phyloP scores from a whole-genome alignment of 53 echinoderm and acorn worm species.

The Echinarachnius parma region DNA sequence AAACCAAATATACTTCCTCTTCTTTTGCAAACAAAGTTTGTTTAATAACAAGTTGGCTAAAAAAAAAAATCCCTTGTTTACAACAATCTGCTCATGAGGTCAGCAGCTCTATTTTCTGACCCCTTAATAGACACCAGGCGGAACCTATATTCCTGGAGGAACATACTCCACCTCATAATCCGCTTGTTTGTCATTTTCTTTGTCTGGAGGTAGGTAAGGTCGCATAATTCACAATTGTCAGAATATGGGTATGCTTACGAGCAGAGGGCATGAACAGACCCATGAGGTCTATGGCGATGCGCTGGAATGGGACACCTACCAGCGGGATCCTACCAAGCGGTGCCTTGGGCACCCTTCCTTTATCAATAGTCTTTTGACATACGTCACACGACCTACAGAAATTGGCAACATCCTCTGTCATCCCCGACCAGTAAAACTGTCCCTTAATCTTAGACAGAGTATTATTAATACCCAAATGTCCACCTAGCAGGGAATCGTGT shows the following conservation, averaged over 20 bases:
- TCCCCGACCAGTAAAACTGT: conserved; percentile 7
- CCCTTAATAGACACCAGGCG: no score
- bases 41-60: no score
- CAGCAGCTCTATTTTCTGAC: no score
- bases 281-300: conserved; percentile 46
- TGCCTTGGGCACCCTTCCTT: conserved; percentile 49
- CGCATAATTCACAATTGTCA: conserved; percentile 35
- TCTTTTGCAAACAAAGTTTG: no score
- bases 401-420: conserved; percentile 10
- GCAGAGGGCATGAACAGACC: conserved; percentile 48
- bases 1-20: no score
- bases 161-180: no score
- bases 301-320: conserved; percentile 31
- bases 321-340: conserved; percentile 40
- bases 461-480: conserved; percentile 19
- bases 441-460: conserved; percentile 26
- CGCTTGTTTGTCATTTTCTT: no score
- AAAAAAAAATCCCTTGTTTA: no score
- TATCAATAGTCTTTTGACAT: conserved; percentile 18
- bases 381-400: conserved; percentile 38
- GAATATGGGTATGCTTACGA: conserved; percentile 23
- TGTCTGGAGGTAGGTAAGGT: no score
- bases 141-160: no score
- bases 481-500: neutral
- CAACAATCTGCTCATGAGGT: no score